A percentile compares a stretch with the other conserved stretches of the same genome.
Evolutionary conservation across 2,113 vertebrate genomes (phyloP).

Genomic region (Plectropomus leopardus): DNA sequence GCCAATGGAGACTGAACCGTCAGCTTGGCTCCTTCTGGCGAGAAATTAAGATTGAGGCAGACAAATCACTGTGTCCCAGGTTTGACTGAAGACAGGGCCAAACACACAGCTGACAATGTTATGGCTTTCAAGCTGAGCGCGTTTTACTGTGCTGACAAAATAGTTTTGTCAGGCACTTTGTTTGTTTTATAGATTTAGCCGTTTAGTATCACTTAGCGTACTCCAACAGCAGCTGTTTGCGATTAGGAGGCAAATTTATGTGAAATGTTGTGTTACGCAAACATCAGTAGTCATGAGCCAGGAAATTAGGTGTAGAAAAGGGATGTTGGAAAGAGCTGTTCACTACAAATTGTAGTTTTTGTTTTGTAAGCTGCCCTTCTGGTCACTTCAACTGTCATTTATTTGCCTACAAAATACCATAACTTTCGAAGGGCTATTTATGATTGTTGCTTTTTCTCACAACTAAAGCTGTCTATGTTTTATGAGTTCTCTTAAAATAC

Average conservation of each 20-base stretch:
- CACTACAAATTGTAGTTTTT: not conserved
- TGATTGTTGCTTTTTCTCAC: not conserved
- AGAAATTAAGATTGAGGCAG: conserved; percentile 80
- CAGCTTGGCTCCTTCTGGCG: conserved; percentile 63
- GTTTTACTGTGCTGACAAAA: conserved; percentile 68
- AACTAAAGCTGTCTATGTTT: not conserved
- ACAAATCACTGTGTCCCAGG: conserved; percentile 79
- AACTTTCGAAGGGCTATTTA: not conserved
- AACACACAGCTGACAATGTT: conserved; percentile 72
- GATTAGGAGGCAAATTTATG: conserved; percentile 90
- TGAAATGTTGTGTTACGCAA: conserved; percentile 87
- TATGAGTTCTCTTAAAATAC: not conserved
- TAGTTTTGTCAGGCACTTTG: conserved; percentile 69
- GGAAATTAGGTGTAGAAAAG: conserved; percentile 56
- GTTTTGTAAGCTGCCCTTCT: conserved; percentile 4
- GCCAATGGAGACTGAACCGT: conserved; percentile 67
- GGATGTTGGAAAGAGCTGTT: conserved; percentile 3
- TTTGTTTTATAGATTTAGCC: conserved; percentile 80
- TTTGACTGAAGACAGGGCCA: conserved; percentile 80
- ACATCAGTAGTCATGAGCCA: conserved; percentile 84
- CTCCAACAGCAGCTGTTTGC: conserved; percentile 89
- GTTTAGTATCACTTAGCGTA: conserved; percentile 83
- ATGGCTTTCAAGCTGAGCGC: conserved; percentile 71
- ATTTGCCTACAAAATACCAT: not conserved
- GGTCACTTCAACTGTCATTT: conserved; percentile 1